A percentile compares a stretch with the other conserved stretches of the same genome.
These are phyloP conservation scores for Furcifer pardalis DNA, from an alignment of 2,797 vertebrate species.

Conservation along the genomic window DNA sequence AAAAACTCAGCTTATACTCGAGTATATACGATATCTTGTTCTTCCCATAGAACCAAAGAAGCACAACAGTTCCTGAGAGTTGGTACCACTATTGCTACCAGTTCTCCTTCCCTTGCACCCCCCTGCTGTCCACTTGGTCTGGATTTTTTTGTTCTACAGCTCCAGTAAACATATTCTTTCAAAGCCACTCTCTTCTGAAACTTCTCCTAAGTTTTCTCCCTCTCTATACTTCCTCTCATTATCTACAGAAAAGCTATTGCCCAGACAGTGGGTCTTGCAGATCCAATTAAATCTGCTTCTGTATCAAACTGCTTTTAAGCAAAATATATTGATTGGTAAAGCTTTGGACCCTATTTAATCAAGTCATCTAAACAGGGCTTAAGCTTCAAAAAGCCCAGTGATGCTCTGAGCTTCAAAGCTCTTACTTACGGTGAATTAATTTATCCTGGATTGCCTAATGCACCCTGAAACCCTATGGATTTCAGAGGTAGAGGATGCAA, in stretches of 20 bases:
- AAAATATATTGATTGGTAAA: constrained; percentile 74
- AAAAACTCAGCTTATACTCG: too few relatives aligned
- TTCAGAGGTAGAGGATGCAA: constrained; percentile 71
- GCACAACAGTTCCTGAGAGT: too few relatives aligned
- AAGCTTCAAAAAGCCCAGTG: constrained; percentile 75
- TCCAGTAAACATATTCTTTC: background rate
- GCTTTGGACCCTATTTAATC: constrained; percentile 79
- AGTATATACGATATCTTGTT: too few relatives aligned
- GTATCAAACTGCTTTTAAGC: constrained; percentile 71
- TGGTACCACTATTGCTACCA: too few relatives aligned
- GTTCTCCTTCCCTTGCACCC: constrained; percentile 22
- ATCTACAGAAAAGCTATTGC: constrained; percentile 56
- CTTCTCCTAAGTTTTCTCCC: background rate
- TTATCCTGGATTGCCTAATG: constrained; percentile 72
- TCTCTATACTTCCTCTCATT: constrained; percentile 32
- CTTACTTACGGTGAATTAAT: constrained; percentile 79
- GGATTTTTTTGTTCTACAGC: constrained; percentile 38
- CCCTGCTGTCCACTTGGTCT: constrained; percentile 31
- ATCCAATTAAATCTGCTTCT: constrained; percentile 71
- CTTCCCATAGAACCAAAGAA: too few relatives aligned
- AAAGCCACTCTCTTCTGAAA: background rate
- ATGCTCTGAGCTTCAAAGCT: constrained; percentile 74
- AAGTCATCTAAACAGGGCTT: constrained; percentile 80
- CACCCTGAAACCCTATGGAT: constrained; percentile 69
- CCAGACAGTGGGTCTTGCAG: constrained; percentile 40